phyloP scores from a whole-genome alignment of 1,140 invertebrate species.

The Drosophila kurseongensis region DNA sequence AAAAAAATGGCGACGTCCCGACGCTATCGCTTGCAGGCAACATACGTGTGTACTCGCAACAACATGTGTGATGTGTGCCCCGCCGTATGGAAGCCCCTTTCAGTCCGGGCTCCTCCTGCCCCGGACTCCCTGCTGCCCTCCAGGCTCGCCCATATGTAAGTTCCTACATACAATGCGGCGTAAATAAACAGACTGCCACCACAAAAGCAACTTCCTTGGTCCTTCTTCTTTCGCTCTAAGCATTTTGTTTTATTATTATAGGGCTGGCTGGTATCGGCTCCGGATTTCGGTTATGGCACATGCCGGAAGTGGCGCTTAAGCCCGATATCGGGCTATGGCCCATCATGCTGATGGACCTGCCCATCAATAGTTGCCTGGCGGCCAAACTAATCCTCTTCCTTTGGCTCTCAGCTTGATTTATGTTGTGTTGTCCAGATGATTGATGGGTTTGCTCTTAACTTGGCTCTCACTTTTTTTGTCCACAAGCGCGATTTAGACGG shows the following conservation, averaged over 20 bases:
- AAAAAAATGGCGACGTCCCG: constrained; percentile 52
- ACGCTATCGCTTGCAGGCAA: constrained; percentile 84
- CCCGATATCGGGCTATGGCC: constrained; percentile 41
- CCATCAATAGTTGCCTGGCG: constrained; percentile 43
- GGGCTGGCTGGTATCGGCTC: constrained; percentile 25
- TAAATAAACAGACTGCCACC: constrained; percentile 80
- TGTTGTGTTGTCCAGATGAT: constrained; percentile 66
- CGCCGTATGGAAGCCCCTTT: constrained; percentile 79
- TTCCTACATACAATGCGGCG: constrained; percentile 84
- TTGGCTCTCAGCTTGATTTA: constrained; percentile 69
- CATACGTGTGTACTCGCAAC: constrained; percentile 84
- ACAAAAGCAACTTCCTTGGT: constrained; percentile 25
- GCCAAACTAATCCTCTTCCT: constrained; percentile 12
- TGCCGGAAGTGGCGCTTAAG: constrained; percentile 63
- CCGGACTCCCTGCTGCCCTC: constrained; percentile 34
- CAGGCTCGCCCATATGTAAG: constrained; percentile 75
- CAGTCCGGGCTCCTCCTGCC: background rate
- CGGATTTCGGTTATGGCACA: constrained; percentile 15
- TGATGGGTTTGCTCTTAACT: constrained; percentile 59
- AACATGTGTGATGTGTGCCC: constrained; percentile 84
- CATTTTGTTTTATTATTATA: constrained; percentile 57
- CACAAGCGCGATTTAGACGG: constrained; percentile 25
- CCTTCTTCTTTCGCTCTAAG: constrained; percentile 45
- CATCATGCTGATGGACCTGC: constrained; percentile 35
- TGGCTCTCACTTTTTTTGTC: constrained; percentile 32